These are phyloP conservation scores for Caenorhabditis sulstoni DNA, from an alignment of 2,888 invertebrate species.

Conservation along the genomic window DNA sequence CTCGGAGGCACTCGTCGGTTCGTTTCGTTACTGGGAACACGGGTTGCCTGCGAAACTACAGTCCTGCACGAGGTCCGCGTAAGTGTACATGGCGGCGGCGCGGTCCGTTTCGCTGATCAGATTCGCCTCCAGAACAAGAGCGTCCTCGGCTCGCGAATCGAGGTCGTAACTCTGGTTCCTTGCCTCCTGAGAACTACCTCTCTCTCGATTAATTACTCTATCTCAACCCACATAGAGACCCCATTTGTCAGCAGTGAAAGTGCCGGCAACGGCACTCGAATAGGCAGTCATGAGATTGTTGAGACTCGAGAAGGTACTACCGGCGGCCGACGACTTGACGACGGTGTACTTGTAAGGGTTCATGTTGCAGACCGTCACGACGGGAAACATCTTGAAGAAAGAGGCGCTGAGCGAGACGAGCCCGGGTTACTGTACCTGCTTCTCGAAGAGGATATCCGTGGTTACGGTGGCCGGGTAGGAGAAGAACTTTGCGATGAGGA, in stretches of 20 bases:
- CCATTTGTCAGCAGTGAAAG: conserved; percentile 37
- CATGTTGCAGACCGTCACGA: conserved; percentile 71
- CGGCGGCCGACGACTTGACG: conserved; percentile 34
- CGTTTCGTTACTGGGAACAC: conserved; percentile 49
- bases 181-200: conserved; percentile 34
- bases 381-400: conserved; percentile 63
- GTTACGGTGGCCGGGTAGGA: conserved; percentile 62
- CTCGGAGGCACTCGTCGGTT: background rate
- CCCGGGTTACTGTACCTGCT: conserved; percentile 45
- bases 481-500: conserved; percentile 66
- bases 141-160: conserved; percentile 54
- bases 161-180: conserved; percentile 48
- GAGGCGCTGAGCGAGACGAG: background rate
- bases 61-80: conserved; percentile 64
- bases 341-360: conserved; percentile 68
- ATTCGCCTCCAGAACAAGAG: conserved; percentile 54
- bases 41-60: conserved; percentile 65
- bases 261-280: conserved; percentile 35
- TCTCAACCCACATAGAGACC: conserved; percentile 46
- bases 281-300: conserved; percentile 58
- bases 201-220: background rate
- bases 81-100: conserved; percentile 58
- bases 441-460: conserved; percentile 64
- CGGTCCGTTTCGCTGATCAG: conserved; percentile 36
- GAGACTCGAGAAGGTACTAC: conserved; percentile 39